These are phyloP conservation scores for Drosophila anomalipes DNA, from an alignment of 2,888 invertebrate genomes.

Conservation along the genomic window DNA sequence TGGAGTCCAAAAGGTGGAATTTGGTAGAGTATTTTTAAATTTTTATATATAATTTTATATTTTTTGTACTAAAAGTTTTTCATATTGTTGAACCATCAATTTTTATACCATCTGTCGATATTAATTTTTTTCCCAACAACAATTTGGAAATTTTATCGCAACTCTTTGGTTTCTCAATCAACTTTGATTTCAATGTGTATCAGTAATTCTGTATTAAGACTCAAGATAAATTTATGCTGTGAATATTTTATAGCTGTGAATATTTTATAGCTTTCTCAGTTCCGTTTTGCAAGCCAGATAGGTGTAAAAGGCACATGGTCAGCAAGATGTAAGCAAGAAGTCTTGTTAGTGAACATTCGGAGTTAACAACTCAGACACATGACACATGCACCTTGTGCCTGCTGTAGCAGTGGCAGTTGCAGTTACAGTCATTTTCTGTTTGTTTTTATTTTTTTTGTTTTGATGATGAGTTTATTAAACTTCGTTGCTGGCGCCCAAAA, in stretches of 20 bases:
- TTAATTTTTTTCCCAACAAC: background rate
- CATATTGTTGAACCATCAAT: background rate
- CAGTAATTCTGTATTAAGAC: background rate
- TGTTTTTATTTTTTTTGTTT: conserved; percentile 1
- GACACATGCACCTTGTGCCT: conserved; percentile 25
- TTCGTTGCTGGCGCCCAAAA: conserved; percentile 28
- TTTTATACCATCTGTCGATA: background rate
- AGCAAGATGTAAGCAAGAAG: conserved; percentile 20
- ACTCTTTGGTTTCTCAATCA: background rate
- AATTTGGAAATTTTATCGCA: background rate
- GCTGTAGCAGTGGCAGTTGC: conserved; percentile 10
- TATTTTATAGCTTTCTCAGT: conserved; percentile 21
- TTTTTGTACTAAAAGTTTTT: background rate
- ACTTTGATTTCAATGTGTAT: background rate
- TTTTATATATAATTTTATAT: no score
- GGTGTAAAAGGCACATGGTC: conserved; percentile 59
- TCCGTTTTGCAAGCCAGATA: conserved; percentile 50
- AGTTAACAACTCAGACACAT: conserved; percentile 24
- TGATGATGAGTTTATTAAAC: conserved; percentile 50
- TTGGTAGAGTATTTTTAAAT: background rate
- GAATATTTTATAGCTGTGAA: background rate
- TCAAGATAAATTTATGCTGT: background rate
- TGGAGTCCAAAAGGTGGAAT: background rate
- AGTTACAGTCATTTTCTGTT: background rate
- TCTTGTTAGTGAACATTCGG: conserved; percentile 8